These are phyloP conservation scores for Anniella stebbinsi DNA, from an alignment of 2,797 vertebrate genomes.

Conservation along the genomic window DNA sequence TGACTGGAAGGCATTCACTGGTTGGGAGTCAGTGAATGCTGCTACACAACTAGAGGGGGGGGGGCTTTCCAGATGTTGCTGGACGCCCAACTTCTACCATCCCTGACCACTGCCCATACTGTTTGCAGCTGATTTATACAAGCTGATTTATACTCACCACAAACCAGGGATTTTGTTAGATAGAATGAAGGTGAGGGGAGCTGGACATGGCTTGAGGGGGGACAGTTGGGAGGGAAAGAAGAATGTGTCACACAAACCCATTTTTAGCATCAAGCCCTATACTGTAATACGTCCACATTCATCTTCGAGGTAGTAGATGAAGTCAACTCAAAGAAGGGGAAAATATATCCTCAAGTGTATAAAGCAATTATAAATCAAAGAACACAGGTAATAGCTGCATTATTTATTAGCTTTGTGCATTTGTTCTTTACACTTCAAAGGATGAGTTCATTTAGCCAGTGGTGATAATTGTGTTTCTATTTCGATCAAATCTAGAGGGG, in stretches of 20 bases:
- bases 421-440: constrained; percentile 75
- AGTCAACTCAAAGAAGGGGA: background rate
- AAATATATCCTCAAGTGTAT: constrained; percentile 10
- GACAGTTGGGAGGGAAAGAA: background rate
- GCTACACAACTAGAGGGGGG: background rate
- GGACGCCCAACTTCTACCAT: background rate
- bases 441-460: constrained; percentile 51
- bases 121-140: background rate
- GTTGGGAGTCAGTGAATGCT: background rate
- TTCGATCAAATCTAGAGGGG: background rate
- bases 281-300: background rate
- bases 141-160: background rate
- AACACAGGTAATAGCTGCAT: constrained; percentile 49
- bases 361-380: constrained; percentile 73
- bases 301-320: background rate
- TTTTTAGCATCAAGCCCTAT: background rate
- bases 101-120: background rate
- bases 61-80: background rate
- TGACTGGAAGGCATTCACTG: background rate
- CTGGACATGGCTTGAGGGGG: background rate
- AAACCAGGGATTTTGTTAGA: background rate
- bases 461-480: accelerated
- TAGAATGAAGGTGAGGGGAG: background rate
- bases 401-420: constrained; percentile 51
- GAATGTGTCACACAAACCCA: background rate